Base-by-base conservation (phyloP, 1,140 invertebrate species). In the Adelges cooleyi region DNA sequence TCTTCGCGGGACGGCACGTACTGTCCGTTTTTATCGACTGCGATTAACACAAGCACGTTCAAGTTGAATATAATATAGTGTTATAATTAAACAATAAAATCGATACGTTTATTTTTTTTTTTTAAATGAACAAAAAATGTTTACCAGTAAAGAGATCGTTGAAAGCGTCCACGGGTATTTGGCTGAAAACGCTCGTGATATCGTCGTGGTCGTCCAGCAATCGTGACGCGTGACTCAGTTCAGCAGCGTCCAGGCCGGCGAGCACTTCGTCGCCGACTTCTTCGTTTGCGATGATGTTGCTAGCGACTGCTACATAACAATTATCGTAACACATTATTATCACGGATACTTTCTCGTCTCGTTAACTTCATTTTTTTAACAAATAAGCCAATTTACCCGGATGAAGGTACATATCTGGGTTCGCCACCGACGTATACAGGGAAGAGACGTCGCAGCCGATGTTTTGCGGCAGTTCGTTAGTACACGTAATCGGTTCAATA, bases 131-230 rank as follows among this genome's bases (percentile, higher is more conserved):
- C n/a, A n/a, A n/a, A n/a, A 65, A 29, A 52, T 23, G 48, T 69
- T 76, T 79, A 86, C 84, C 83, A 70, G 82, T 83, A 75, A 94
- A 92, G 65, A 94, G 82, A 73, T 94, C 90, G 73, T 86, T 90
- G 74, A 95, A 92, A 71, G 90, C 90, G 78, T 93, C 90, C 69
- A 90, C 86, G 65, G 90, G 89, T 71, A 93, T 85, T 72, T 90
- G 89, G 75, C 87, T 91, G 50, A 93, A 81, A 33, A 93, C 89
- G 71, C 88, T 90, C 54, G 86, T 89, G 72, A 95, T 85, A 71
- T 92, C 86, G 72, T 92, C 86, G 68, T 90, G 87, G 74, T 93
- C 90, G 70, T 92, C 89, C 33, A 83, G 71, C 23, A 82, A 71
- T 18, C 77, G 73, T 46, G 78, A 76, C 33, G 56, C 56, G 46